These are phyloP conservation scores for Hylaeus anthracinus DNA, from an alignment of 1,140 invertebrate species.

Conservation along the genomic window DNA sequence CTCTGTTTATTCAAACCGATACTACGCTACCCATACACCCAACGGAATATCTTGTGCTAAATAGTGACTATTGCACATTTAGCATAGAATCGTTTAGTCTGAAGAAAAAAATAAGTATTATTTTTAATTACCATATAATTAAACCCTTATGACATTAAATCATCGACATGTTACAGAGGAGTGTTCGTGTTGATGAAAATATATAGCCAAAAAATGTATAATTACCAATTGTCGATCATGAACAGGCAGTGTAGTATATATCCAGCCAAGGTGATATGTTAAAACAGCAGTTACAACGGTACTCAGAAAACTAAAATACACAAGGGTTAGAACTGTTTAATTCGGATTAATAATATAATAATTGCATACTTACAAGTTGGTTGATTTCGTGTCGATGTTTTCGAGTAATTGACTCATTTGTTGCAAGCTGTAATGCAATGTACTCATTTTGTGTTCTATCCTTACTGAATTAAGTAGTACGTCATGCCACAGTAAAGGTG, in stretches of 20 bases:
- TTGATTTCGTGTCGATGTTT: constrained; percentile 76
- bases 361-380: constrained; percentile 75
- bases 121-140: too few species aligned
- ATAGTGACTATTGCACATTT: too few species aligned
- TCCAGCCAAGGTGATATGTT: constrained; percentile 95
- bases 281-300: constrained; percentile 92
- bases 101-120: too few species aligned
- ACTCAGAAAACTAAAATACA: constrained; percentile 91
- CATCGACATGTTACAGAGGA: too few species aligned
- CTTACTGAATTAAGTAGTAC: constrained; percentile 73
- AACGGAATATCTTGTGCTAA: too few species aligned
- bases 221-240: constrained; percentile 71
- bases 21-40: too few species aligned
- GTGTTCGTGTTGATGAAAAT: neutral
- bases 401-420: constrained; percentile 76
- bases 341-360: neutral
- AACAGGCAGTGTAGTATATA: constrained; percentile 85
- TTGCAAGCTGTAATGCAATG: constrained; percentile 68
- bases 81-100: too few species aligned
- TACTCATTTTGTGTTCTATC: constrained; percentile 58
- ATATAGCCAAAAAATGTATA: neutral
- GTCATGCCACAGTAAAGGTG: constrained; percentile 77
- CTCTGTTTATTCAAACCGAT: too few species aligned
- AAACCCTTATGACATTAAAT: too few species aligned
- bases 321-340: constrained; percentile 1